Evolutionary conservation across 1,140 invertebrate genomes (phyloP).

Genomic region (Rhyzopertha dominica): DNA sequence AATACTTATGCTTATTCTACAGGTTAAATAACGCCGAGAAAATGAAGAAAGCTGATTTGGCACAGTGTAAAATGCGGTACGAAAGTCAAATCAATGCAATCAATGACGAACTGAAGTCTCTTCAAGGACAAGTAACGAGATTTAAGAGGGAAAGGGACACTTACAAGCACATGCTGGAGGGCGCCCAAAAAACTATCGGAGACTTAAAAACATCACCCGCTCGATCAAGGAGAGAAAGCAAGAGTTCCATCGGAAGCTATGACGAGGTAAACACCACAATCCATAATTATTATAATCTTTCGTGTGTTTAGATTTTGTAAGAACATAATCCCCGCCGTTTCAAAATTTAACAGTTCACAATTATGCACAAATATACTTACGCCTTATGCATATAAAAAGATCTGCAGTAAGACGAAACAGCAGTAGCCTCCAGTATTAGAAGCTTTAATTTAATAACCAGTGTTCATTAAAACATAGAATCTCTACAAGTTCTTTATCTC

Average conservation of each 20-base stretch:
- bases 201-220: conserved; percentile 59
- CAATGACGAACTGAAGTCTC: conserved; percentile 76
- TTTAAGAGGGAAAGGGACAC: conserved; percentile 86
- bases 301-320: background rate
- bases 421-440: too few species aligned
- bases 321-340: too few species aligned
- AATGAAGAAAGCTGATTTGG: conserved; percentile 74
- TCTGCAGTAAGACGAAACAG: too few species aligned
- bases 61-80: conserved; percentile 81
- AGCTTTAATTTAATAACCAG: too few species aligned
- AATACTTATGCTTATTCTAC: conserved; percentile 19
- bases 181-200: conserved; percentile 74
- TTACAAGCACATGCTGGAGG: conserved; percentile 86
- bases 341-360: too few species aligned
- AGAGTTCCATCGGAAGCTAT: conserved; percentile 19
- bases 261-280: conserved; percentile 64
- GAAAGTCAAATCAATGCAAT: conserved; percentile 82
- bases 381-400: too few species aligned
- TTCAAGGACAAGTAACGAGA: conserved; percentile 71
- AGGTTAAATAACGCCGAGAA: conserved; percentile 74
- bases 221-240: conserved; percentile 40
- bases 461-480: too few species aligned
- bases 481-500: too few species aligned
- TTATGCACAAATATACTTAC: too few species aligned
- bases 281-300: conserved; percentile 3